Base-by-base conservation (phyloP, 2,113 vertebrate species). In the Dasypus novemcinctus region DNA sequence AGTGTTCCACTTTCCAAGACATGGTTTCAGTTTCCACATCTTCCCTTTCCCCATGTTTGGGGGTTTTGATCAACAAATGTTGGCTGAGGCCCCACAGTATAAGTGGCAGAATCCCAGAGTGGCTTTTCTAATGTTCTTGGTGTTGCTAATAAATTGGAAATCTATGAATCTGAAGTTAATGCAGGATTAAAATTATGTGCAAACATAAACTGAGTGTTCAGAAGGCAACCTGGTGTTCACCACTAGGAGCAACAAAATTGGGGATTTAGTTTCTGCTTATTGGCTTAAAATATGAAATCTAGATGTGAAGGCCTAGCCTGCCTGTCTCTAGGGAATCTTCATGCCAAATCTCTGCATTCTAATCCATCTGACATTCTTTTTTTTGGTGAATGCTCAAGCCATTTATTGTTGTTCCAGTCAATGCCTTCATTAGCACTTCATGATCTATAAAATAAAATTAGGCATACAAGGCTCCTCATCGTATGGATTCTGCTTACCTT, bases 111-210 rank as follows among this genome's bases (percentile, higher is more conserved):
- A 59, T 91, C 80, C 71, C 76, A 96, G 96, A 82, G 4, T 29
- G 57, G 13, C 80, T 81, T 97, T 97, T 9, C 38, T 84, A 93
- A 92, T 91, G 91, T n/a, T 81, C 74, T 76, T 64, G 96, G 59
- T 95, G n/a, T 76, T 94, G 93, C 94, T 76, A 94, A 96, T 94
- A 93, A 93, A 94, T 92, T 71, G 95, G 63, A 97, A 96, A 95
- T 97, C 97, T 96, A 95, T 95, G 91, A 96, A 92, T 91, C 94
- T 88, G 27, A 96, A 98, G 97, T 95, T 98, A 95, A 90, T 83
- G 46, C n/a, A 90, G 87, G 90, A 83, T 96, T 93, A 84, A 96
- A 95, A 91, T 97, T 95, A 52, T 97, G 92, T 97, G 97, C 92
- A 90, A 94, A 97, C 97, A 96, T 94, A 23, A 96, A 96, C 78